Percentiles rank a stretch among this genome's conserved stretches.
Conservation (phyloP, 2,797 vertebrate species). For the Anisognathus igniventris region DNA sequence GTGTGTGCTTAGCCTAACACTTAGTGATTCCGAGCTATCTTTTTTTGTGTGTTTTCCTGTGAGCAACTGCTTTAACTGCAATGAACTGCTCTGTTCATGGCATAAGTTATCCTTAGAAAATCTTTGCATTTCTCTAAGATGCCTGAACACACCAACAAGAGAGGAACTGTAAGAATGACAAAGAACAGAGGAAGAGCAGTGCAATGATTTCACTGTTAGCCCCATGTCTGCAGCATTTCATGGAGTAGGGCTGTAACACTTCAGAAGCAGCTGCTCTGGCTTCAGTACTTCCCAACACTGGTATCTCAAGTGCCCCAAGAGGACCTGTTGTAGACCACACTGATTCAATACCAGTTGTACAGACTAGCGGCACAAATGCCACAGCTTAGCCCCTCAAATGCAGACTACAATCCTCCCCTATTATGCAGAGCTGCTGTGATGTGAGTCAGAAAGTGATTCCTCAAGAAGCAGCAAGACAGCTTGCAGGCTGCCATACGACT, state of each 20-base stretch:
- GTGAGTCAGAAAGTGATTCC: neutral
- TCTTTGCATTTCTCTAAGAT: neutral
- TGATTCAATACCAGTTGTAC: neutral
- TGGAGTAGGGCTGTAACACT: neutral
- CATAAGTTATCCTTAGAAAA: neutral
- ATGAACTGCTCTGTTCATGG: neutral
- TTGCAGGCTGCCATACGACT: neutral
- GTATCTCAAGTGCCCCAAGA: neutral
- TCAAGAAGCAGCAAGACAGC: neutral
- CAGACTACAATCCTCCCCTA: neutral
- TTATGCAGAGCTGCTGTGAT: neutral
- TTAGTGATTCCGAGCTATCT: neutral
- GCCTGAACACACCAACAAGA: neutral
- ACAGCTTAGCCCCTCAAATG: neutral
- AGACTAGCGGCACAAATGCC: neutral
- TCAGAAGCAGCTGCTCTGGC: neutral
- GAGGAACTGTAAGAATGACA: neutral
- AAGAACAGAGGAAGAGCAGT: neutral
- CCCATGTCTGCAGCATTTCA: accelerated
- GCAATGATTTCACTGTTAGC: neutral
- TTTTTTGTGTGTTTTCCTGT: neutral
- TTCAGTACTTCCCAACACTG: neutral
- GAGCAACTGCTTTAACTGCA: neutral
- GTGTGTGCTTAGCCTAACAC: neutral
- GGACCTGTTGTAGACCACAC: neutral